phyloP scores from a whole-genome alignment of 2,113 vertebrate genomes.

The Micromys minutus region DNA sequence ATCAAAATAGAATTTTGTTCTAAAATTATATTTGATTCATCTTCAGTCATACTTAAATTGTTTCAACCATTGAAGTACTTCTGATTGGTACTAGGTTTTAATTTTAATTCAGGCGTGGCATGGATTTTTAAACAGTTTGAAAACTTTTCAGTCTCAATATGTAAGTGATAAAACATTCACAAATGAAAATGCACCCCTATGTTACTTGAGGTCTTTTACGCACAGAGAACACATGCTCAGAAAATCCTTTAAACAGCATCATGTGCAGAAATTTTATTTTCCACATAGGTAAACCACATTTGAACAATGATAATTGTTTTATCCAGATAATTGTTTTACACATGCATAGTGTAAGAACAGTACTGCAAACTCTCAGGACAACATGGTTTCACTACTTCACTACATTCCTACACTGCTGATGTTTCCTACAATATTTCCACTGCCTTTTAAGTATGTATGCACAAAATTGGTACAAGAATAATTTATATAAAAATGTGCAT shows the following conservation, averaged over 20 bases:
- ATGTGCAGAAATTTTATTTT: neutral
- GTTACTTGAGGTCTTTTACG: neutral
- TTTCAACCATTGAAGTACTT: conserved; percentile 46
- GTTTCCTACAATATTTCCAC: neutral
- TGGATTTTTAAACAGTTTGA: neutral
- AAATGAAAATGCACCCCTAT: neutral
- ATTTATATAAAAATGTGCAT: neutral
- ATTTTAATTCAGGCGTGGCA: conserved; percentile 44
- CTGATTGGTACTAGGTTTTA: conserved; percentile 8
- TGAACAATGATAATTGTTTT: neutral
- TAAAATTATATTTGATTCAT: conserved; percentile 47
- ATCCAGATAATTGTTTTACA: neutral
- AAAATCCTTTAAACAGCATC: neutral
- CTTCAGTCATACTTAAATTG: conserved; percentile 38
- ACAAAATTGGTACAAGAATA: neutral
- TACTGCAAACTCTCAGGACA: neutral
- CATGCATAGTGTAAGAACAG: neutral
- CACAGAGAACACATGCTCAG: neutral
- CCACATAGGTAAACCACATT: neutral
- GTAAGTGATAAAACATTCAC: neutral
- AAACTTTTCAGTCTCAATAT: neutral
- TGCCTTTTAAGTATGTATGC: neutral
- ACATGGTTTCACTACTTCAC: neutral
- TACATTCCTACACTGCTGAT: neutral
- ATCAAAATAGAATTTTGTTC: conserved; percentile 42